Base-by-base conservation (phyloP, 2,797 vertebrate genomes). In the Podarcis lilfordi region DNA sequence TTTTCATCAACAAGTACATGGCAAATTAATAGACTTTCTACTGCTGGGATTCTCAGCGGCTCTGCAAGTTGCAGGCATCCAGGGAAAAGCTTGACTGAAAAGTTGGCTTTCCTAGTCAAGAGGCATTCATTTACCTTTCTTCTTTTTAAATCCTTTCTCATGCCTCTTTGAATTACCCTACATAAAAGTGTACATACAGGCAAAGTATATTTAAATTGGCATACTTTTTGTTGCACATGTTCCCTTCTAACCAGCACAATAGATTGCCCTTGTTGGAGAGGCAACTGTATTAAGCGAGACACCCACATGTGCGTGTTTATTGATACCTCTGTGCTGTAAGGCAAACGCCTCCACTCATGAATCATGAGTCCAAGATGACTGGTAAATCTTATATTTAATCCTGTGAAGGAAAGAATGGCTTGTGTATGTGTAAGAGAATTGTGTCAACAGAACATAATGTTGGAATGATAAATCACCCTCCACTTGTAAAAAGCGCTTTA, bases 21-120 rank as follows among this genome's bases (percentile, higher is more conserved):
- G 97, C 96, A 98, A 98, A 98, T 98, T 97, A 98, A 98, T 98
- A 97, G 97, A 97, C 97, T 97, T 97, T 97, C 97, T 97, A 96
- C 95, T 96, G 93, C 95, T 97, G 94, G 95, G 96, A 97, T 97
- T 96, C 97, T 96, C 94, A 78, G 92, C 96, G 96, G 97, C 93
- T 93, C 95, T 95, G 93, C 92, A 94, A 55, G 93, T 95, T 92
- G 94, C 93, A 96, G 95, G 95, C 93, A 95, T 93, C 96, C 89
- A 93, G 96, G 95, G 96, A 97, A 95, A 96, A 95, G 93, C 95
- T 96, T 91, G 84, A 96, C 95, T 95, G 95, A 95, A 81, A 96
- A 96, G 93, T 95, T 96, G 92, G 90, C 91, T 96, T 94, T 94
- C 72, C 81, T 94, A 89, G 89, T 95, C 89, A 78, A 96, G 92